These are phyloP conservation scores for Henicopernis longicauda DNA, from an alignment of 2,113 vertebrate genomes.

Conservation along the genomic window DNA sequence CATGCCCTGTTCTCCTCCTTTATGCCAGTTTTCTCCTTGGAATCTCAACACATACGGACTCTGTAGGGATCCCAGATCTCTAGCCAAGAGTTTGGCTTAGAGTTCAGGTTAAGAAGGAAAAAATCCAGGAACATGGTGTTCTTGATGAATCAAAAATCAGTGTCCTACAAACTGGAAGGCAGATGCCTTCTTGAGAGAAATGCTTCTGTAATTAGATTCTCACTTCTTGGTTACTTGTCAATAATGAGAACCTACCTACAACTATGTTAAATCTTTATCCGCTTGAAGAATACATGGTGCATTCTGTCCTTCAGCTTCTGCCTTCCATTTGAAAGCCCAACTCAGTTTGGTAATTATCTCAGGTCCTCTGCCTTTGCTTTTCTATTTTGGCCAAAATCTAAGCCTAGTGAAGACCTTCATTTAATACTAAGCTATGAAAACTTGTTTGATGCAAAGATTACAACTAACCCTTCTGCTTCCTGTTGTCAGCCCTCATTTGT, in stretches of 20 bases:
- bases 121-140: rapidly evolving
- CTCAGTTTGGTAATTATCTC: not conserved
- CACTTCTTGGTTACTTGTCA: not conserved
- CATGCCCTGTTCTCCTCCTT: not conserved
- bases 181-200: not conserved
- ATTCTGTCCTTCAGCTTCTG: not conserved
- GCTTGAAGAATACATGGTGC: not conserved
- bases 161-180: not conserved
- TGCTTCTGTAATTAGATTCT: not conserved
- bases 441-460: not conserved
- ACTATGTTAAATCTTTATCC: not conserved
- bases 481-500: not conserved
- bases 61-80: not conserved
- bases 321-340: not conserved
- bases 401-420: not conserved
- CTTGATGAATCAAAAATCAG: not conserved
- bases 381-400: not conserved
- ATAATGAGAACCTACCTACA: not conserved
- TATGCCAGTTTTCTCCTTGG: not conserved
- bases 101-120: not conserved
- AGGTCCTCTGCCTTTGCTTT: not conserved
- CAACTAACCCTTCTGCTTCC: not conserved
- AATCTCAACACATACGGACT: not conserved
- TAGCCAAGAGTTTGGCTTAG: not conserved
- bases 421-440: not conserved